Evolutionary conservation across 2,113 vertebrate genomes (phyloP), one percentile per base, ranked within the genome.

Genomic region (Rhea americana): DNA sequence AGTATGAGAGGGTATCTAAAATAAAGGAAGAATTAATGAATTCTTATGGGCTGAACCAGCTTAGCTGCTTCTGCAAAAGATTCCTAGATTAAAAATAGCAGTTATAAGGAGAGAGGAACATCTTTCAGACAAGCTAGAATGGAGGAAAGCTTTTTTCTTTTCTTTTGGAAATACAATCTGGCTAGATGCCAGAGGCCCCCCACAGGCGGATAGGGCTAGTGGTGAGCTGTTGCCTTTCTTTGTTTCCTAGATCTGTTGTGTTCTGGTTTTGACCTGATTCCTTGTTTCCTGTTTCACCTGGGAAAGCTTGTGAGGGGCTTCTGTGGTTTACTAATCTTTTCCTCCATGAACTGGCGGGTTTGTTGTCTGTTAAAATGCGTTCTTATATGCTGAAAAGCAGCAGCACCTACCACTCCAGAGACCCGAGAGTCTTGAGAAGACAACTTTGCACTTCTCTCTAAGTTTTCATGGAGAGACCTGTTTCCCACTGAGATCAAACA

Each of bases 401-500:
- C 18, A 61, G 22, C 20, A 32, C 17, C 32, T 68, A 55, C 22
- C 2, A 4, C 17, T 73, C 63, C 0, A 0, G 48, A 65, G 22
- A 93, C 85, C 0, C 10, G 3, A 16, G 13, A 56, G 5, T 79
- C 41, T 18, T 72, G 48, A 79, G 73, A 75, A 67, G 16, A 62
- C 21, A 85, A 1, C 25, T 81, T 73, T 53, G 12, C 59, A 91
- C 13, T 71, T 91, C 72, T 78, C 15, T 25, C 26, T 45, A 26
- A 48, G 2, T 50, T 58, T 76, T 48, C 13, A 17, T 2, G 8
- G 6, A 53, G 17, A 28, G 95, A 87, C 2, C 30, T 51, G 53
- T 82, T 68, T 7, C 19, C 24, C 22, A 24, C 10, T 28, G 47
- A 39, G 30, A 68, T 87, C 39, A 82, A 82, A 43, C 28, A 81